Base-by-base conservation (phyloP, 1,140 invertebrate genomes). In the Agrilus planipennis region DNA sequence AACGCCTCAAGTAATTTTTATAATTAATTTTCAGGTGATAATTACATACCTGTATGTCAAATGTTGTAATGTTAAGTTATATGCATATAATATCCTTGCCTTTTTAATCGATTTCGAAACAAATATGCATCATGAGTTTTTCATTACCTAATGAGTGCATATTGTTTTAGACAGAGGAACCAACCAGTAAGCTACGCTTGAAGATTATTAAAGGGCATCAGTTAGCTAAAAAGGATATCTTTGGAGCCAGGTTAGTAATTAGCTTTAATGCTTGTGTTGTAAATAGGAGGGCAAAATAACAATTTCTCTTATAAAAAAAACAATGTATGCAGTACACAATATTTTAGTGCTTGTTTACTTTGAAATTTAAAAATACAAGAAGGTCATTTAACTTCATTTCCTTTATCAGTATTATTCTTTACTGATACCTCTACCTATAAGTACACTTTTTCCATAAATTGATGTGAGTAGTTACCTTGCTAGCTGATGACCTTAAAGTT, bases 201-300 rank as follows among this genome's bases (percentile, higher is more conserved):
- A 81, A 77, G 63, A 81, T 96, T 37, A 73, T 92, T 42, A 79
- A 79, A 52, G 92, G 89, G 20, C 81, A 86, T 63, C 81, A 88
- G 51, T 70, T 97, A 55, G 91, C 92, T 19, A 94, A 93, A 62
- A 97, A 96, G 67, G 93, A 97, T 63, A 95, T 97, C 54, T 97
- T 97, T 75, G 93, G 93, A 55, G 91, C 91, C 51, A 92, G 85
- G 87, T 89, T 67, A 69, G 63, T 60, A 17, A 6, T 18, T 35
- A 7, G 14, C 16, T 19, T 2, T 32, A 15, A 39, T 12, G 30
- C 14, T 35, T n/a, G n/a, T n/a, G n/a, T n/a, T n/a, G n/a, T n/a
- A n/a, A n/a, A n/a, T n/a, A n/a, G n/a, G n/a, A n/a, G n/a, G n/a
- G n/a, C n/a, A n/a, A n/a, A n/a, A n/a, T n/a, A n/a, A n/a, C n/a